A percentile compares a stretch with the other conserved stretches of the same genome.
Conservation (phyloP, 2,797 vertebrate genomes). For the Muscicapa comitata region DNA sequence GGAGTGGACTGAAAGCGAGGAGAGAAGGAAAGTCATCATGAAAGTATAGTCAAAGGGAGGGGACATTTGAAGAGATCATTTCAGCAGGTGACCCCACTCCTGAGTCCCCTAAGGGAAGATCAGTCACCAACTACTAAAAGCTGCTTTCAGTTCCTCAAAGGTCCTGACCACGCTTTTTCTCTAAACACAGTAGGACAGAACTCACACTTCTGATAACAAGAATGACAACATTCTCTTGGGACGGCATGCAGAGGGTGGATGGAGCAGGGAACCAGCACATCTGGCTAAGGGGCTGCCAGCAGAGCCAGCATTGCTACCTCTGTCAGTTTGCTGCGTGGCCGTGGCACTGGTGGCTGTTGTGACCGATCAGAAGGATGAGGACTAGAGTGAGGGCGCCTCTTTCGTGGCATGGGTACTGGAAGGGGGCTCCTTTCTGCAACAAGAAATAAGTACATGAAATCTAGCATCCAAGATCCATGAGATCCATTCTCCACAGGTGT, state of each 20-base stretch:
- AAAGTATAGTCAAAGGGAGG: neutral
- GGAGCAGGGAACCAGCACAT: neutral
- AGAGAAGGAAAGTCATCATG: neutral
- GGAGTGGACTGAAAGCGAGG: conserved; percentile 67
- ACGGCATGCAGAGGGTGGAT: neutral
- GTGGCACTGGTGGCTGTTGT: conserved; percentile 67
- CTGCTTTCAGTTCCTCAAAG: neutral
- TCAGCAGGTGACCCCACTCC: neutral
- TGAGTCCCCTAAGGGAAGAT: neutral
- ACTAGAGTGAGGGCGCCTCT: conserved; percentile 25
- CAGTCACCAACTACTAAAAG: neutral
- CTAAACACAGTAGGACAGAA: neutral
- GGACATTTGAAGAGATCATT: neutral
- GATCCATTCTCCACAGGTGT: neutral
- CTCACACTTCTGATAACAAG: neutral
- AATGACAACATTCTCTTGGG: neutral
- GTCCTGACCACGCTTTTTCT: neutral
- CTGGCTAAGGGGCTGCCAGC: neutral
- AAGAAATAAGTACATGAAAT: neutral
- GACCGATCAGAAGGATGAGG: neutral
- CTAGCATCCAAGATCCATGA: neutral
- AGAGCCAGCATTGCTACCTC: conserved; percentile 56
- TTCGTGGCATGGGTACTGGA: conserved; percentile 75
- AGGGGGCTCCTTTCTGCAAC: neutral
- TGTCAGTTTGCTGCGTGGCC: conserved; percentile 74